These are phyloP conservation scores for Enteromius paludinosus DNA, from an alignment of 2,797 vertebrate genomes.

Conservation along the genomic window DNA sequence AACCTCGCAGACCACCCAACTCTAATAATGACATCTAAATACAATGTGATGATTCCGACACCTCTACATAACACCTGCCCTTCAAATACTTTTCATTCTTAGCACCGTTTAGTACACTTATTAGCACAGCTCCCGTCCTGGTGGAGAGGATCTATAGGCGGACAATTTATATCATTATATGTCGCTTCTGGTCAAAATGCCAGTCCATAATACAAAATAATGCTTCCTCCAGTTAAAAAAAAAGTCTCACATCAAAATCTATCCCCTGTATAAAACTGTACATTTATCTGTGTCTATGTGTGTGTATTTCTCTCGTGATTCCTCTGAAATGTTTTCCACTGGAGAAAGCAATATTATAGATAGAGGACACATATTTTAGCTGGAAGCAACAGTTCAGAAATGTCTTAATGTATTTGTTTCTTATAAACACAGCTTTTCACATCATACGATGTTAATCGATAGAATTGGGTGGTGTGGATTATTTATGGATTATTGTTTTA, in stretches of 20 bases:
- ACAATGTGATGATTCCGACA: conserved; percentile 40
- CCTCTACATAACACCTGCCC: conserved; percentile 36
- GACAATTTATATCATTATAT: background rate
- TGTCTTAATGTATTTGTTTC: too few relatives aligned
- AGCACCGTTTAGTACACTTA: conserved; percentile 22
- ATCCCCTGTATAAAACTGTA: background rate
- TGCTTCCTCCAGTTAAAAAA: background rate
- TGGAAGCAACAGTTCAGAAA: too few relatives aligned
- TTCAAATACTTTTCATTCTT: conserved; percentile 36
- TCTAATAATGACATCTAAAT: conserved; percentile 35
- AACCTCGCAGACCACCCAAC: conserved; percentile 51
- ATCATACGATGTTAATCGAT: background rate
- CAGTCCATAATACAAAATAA: background rate
- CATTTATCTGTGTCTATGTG: background rate
- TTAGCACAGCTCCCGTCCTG: background rate
- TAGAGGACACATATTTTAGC: background rate
- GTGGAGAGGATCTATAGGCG: background rate
- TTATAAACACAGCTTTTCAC: too few relatives aligned
- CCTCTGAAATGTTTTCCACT: background rate
- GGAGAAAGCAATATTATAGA: background rate
- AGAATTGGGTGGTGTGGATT: background rate
- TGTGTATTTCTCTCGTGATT: background rate
- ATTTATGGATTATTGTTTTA: background rate
- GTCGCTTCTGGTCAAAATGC: background rate
- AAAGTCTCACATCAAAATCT: background rate